Evolutionary conservation across 1,140 invertebrate genomes (phyloP).

Genomic region (Drepana arcuata): DNA sequence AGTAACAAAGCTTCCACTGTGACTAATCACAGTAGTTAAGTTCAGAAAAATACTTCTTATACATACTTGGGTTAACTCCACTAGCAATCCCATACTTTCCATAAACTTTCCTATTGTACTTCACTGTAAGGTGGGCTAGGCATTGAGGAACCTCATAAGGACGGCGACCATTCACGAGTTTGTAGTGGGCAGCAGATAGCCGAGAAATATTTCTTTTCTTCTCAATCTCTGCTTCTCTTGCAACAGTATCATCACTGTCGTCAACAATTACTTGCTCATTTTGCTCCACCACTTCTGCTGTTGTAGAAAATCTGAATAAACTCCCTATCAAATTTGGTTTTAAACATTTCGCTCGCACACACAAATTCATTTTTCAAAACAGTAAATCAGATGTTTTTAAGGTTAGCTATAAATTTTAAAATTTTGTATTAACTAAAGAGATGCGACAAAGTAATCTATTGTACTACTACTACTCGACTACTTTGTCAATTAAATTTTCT

Average conservation of each 20-base stretch:
- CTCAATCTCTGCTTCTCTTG: conserved; percentile 44
- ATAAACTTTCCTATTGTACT: conserved; percentile 58
- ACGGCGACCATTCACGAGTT: conserved; percentile 35
- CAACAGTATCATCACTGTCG: conserved; percentile 41
- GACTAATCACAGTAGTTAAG: background rate
- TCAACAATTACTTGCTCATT: conserved; percentile 47
- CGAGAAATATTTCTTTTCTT: conserved; percentile 53
- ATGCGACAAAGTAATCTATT: no score
- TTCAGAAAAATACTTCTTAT: background rate
- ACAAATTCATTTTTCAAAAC: conserved; percentile 55
- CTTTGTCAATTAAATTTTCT: no score
- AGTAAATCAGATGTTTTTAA: no score
- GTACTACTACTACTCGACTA: no score
- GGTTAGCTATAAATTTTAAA: no score
- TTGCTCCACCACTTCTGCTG: conserved; percentile 37
- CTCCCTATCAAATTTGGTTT: conserved; percentile 26
- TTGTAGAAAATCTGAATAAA: conserved; percentile 33
- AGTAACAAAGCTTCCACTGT: background rate
- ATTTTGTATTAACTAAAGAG: no score
- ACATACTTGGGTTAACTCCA: conserved; percentile 60
- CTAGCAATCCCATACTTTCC: conserved; percentile 53
- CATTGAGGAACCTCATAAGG: conserved; percentile 42
- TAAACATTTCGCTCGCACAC: conserved; percentile 25
- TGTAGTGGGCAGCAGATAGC: conserved; percentile 36
- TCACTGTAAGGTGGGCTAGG: conserved; percentile 52